Percentiles rank a stretch among this genome's conserved stretches.
Evolutionary conservation across 1,140 invertebrate species (phyloP).

Genomic region (honey bee (Apis mellifera)): Amel_HAv3.1 CM009931.2:14723001-14723500

Average conservation of each 20-base stretch:
- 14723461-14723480: no score
- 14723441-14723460: conserved; percentile 38
- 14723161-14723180: no score
- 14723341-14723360: conserved; percentile 54
- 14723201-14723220: background rate
- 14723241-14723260: background rate
- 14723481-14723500: background rate
- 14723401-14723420: conserved; percentile 30
- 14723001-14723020: no score
- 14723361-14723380: conserved; percentile 50
- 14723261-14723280: background rate
- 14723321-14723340: conserved; percentile 2
- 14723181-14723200: no score
- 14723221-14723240: background rate
- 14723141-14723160: no score
- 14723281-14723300: background rate
- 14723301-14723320: background rate
- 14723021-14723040: no score
- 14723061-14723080: no score
- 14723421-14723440: conserved; percentile 29
- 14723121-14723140: no score
- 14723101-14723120: no score
- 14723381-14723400: conserved; percentile 46
- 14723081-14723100: no score
- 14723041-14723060: no score